Conservation (phyloP, 2,797 vertebrate species). For the Staurois parvus region DNA sequence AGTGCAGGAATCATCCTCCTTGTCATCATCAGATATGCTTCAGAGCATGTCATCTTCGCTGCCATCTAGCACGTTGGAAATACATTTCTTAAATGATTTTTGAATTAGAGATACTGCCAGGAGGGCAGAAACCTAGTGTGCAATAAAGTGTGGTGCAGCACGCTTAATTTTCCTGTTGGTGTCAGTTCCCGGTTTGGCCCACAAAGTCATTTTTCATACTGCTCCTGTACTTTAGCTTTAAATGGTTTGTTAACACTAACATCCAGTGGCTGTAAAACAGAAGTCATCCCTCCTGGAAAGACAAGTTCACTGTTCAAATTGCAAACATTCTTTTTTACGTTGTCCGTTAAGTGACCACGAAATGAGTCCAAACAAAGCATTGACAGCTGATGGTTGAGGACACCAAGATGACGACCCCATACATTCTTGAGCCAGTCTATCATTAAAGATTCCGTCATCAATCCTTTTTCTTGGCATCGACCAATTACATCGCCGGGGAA, state of each 20-base stretch:
- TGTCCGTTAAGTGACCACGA: no score
- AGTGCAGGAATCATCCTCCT: no score
- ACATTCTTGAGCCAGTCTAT: no score
- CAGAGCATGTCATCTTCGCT: no score
- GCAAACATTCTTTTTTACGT: no score
- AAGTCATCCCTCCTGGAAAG: constrained; percentile 4
- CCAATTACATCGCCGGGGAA: background rate
- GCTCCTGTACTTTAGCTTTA: background rate
- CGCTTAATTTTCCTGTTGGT: background rate
- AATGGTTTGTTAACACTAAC: background rate
- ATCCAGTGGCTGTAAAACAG: constrained; percentile 16
- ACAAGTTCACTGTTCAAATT: background rate
- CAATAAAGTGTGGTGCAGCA: background rate
- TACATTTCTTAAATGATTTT: no score
- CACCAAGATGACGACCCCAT: background rate
- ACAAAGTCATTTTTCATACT: constrained; percentile 8
- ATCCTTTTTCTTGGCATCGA: background rate
- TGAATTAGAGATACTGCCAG: no score
- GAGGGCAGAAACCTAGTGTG: constrained; percentile 5
- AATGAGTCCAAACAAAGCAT: background rate
- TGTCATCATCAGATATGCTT: no score
- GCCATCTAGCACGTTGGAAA: no score
- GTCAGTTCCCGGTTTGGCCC: background rate
- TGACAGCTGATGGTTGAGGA: background rate
- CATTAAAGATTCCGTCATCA: constrained; percentile 13